These are phyloP conservation scores for Petrocephalus zakoni DNA, from an alignment of 2,113 vertebrate species.

Conservation along the genomic window DNA sequence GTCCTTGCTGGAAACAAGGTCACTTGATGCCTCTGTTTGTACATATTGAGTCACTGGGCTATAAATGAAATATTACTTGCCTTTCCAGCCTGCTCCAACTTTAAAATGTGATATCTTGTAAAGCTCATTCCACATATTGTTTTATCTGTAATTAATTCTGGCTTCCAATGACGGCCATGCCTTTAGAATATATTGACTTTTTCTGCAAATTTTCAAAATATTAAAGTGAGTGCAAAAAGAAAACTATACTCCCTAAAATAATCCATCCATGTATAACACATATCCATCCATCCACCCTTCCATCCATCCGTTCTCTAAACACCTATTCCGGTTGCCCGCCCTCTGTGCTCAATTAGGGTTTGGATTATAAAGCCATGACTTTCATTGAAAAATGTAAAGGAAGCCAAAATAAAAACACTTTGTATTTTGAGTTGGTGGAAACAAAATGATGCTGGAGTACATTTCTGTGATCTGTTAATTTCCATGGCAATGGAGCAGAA, in stretches of 20 bases:
- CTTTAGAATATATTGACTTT: neutral
- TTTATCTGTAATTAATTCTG: neutral
- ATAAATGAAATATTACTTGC: neutral
- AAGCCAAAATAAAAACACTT: neutral
- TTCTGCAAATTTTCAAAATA: neutral
- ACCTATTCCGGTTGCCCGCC: neutral
- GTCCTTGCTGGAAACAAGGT: slow-evolving; percentile 10
- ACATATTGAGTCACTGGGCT: neutral
- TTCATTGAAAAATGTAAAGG: neutral
- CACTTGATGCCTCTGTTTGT: neutral
- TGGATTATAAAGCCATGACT: neutral
- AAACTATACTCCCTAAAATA: neutral
- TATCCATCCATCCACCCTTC: neutral
- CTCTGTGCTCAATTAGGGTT: neutral
- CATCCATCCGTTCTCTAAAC: neutral
- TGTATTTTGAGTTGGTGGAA: neutral
- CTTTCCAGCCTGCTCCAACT: neutral
- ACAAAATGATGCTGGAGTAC: neutral
- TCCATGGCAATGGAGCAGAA: neutral
- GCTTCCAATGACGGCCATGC: neutral
- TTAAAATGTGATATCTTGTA: neutral
- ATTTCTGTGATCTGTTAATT: neutral
- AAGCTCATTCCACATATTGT: neutral
- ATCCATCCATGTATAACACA: neutral
- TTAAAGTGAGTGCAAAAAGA: neutral